phyloP scores from a whole-genome alignment of 2,113 vertebrate genomes.

The Apaloderma vittatum region DNA sequence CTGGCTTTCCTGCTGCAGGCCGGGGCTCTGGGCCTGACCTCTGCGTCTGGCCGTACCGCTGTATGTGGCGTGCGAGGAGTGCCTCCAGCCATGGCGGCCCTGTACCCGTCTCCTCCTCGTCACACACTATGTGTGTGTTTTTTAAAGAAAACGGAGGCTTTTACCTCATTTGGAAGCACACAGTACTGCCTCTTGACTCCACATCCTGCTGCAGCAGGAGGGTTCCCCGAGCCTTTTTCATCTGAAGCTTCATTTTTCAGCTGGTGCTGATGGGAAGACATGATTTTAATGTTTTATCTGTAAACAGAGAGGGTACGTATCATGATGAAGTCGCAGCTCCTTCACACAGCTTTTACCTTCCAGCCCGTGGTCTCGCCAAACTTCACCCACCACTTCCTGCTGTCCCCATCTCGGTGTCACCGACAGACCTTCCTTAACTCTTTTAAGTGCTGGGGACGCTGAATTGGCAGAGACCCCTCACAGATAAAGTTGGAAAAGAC shows the following conservation, averaged over 20 bases:
- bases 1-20: no score
- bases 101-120: not conserved
- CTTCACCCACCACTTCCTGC: not conserved
- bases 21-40: rapidly evolving
- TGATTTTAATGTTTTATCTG: rapidly evolving
- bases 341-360: rapidly evolving
- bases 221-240: not conserved
- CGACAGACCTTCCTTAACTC: not conserved
- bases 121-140: not conserved
- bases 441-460: rapidly evolving
- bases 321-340: not conserved
- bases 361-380: not conserved
- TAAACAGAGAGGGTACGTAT: not conserved
- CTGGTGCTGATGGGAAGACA: not conserved
- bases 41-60: rapidly evolving
- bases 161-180: not conserved
- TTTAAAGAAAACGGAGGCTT: not conserved
- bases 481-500: no score
- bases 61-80: rapidly evolving
- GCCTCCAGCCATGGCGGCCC: rapidly evolving
- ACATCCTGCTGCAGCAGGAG: not conserved
- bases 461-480: not conserved
- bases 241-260: not conserved
- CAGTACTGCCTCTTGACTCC: not conserved
- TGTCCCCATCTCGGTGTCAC: no score